Evolutionary conservation across 1,140 invertebrate genomes (phyloP).

Genomic region (Oppia nitens): DNA sequence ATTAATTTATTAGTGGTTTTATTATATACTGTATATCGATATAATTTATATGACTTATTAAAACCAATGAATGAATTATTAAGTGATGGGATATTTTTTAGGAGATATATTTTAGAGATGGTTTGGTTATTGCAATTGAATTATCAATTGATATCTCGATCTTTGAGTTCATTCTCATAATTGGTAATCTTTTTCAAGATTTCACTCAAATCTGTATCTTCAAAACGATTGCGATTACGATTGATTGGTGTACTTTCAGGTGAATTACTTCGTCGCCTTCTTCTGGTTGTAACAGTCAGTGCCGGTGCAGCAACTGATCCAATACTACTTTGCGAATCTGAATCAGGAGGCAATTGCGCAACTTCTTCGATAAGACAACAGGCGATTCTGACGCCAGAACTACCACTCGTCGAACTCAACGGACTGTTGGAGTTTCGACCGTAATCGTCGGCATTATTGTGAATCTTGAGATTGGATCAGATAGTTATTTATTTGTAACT

Average conservation of each 20-base stretch:
- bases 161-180: not conserved
- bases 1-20: too few relatives aligned
- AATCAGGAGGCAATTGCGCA: not conserved
- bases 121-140: too few relatives aligned
- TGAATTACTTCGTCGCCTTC: not conserved
- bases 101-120: too few relatives aligned
- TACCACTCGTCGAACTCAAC: slow-evolving; percentile 35
- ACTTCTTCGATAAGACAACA: slow-evolving; percentile 33
- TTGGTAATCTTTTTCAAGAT: not conserved
- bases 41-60: too few relatives aligned
- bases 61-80: too few relatives aligned
- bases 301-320: not conserved
- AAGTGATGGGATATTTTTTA: too few relatives aligned
- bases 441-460: slow-evolving; percentile 34
- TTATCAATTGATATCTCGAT: too few relatives aligned
- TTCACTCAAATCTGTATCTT: not conserved
- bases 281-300: not conserved
- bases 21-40: too few relatives aligned
- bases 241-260: too few relatives aligned
- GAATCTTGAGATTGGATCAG: slow-evolving; percentile 22
- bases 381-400: slow-evolving; percentile 34
- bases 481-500: not conserved
- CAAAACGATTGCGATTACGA: not conserved
- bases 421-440: slow-evolving; percentile 30
- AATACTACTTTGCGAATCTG: not conserved